Percentiles rank a stretch among this genome's conserved stretches.
These are phyloP conservation scores for Meloidogyne chitwoodi DNA, from an alignment of 1,140 invertebrate species.

Conservation along the genomic window DNA sequence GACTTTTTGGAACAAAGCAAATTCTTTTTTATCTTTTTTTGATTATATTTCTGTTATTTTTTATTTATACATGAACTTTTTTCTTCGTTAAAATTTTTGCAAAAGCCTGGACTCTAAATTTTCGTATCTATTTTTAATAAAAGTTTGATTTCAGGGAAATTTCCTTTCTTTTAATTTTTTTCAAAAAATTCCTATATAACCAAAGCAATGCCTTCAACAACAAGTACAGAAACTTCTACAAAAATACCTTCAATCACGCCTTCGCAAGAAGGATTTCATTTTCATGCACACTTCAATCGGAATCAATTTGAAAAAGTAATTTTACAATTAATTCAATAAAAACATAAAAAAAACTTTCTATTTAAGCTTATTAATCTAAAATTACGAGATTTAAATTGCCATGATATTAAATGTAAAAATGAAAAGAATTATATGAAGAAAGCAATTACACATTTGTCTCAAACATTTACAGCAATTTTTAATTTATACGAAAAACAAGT, in stretches of 20 bases:
- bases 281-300: not conserved
- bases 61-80: too few relatives aligned
- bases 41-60: too few relatives aligned
- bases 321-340: not conserved
- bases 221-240: not conserved
- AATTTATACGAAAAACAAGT: slow-evolving; percentile 6
- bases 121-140: too few relatives aligned
- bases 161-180: not conserved
- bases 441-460: not conserved
- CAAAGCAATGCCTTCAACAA: not conserved
- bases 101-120: too few relatives aligned
- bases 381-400: not conserved
- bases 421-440: not conserved
- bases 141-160: not conserved
- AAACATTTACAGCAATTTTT: not conserved
- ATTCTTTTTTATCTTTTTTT: too few relatives aligned
- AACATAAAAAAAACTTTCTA: not conserved
- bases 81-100: too few relatives aligned
- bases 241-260: not conserved
- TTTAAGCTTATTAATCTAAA: slow-evolving; percentile 3
- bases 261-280: not conserved
- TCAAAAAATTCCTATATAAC: not conserved
- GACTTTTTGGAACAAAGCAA: too few relatives aligned
- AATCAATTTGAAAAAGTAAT: slow-evolving; percentile 16
- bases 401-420: not conserved